Evolutionary conservation across 2,113 vertebrate genomes (phyloP).

Genomic region (Oreochromis tanganicae): DNA sequence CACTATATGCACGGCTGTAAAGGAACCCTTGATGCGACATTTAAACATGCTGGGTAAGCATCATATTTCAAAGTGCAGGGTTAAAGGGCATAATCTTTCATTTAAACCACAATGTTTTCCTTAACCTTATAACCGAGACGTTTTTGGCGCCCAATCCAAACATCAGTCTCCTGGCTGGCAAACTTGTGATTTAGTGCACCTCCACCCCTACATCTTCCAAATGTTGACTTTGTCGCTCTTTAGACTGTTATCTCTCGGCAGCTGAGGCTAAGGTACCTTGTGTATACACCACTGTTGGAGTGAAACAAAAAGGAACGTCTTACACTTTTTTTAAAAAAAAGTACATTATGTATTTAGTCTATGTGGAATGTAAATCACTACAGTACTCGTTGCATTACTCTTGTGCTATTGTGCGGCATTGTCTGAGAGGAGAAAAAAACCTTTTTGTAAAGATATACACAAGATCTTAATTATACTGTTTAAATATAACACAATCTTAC

Average conservation of each 20-base stretch:
- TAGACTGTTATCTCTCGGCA: background rate
- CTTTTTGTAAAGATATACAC: background rate
- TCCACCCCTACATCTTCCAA: background rate
- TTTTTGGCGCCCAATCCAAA: background rate
- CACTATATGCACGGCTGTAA: background rate
- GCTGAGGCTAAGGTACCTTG: background rate
- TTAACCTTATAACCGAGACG: background rate
- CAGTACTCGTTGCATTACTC: background rate
- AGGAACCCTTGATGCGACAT: background rate
- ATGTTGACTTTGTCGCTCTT: background rate
- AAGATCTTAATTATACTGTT: background rate
- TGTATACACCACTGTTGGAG: background rate
- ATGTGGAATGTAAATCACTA: background rate
- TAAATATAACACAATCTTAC: background rate
- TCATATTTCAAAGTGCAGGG: background rate
- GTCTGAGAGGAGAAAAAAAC: accelerated
- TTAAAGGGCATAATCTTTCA: background rate
- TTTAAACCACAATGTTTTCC: background rate
- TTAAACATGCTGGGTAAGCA: background rate
- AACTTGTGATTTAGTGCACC: background rate
- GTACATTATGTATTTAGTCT: background rate
- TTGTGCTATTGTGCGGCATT: background rate
- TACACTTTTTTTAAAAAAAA: background rate
- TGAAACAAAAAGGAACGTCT: background rate
- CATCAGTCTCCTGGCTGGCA: background rate